phyloP scores from a whole-genome alignment of 2,113 vertebrate species.

The Passer domesticus region DNA sequence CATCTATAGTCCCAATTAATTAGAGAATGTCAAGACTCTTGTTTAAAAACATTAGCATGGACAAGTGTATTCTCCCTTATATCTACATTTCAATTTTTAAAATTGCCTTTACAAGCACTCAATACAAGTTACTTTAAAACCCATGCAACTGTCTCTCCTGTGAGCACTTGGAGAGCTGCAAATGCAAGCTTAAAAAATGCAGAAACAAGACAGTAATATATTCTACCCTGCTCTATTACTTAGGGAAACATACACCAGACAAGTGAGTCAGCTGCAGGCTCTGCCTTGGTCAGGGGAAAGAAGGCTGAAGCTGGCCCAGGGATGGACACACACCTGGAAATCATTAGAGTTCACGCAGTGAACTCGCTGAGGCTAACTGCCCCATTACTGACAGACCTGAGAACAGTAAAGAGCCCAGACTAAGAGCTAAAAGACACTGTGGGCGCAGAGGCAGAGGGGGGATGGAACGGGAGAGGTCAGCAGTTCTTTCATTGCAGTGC shows the following conservation, averaged over 20 bases:
- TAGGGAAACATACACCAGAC: accelerated
- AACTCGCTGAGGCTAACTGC: neutral
- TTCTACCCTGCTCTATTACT: neutral
- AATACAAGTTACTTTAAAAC: neutral
- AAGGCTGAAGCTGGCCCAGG: neutral
- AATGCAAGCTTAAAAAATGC: neutral
- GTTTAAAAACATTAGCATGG: neutral
- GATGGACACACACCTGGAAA: neutral
- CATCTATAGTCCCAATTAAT: neutral
- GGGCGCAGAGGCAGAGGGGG: too few species aligned
- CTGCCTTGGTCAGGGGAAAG: neutral
- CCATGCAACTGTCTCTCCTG: neutral
- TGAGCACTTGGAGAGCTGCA: neutral
- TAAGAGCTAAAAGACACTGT: neutral
- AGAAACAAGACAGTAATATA: neutral
- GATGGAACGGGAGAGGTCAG: neutral
- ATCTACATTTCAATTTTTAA: neutral
- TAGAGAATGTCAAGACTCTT: neutral
- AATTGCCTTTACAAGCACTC: neutral
- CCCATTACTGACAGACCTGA: neutral
- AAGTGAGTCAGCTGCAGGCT: neutral
- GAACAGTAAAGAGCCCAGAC: neutral
- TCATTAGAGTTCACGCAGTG: neutral
- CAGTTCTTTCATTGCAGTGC: neutral
- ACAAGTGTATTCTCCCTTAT: neutral